These are phyloP conservation scores for Macropis europaea DNA, from an alignment of 2,888 invertebrate genomes.

Conservation along the genomic window DNA sequence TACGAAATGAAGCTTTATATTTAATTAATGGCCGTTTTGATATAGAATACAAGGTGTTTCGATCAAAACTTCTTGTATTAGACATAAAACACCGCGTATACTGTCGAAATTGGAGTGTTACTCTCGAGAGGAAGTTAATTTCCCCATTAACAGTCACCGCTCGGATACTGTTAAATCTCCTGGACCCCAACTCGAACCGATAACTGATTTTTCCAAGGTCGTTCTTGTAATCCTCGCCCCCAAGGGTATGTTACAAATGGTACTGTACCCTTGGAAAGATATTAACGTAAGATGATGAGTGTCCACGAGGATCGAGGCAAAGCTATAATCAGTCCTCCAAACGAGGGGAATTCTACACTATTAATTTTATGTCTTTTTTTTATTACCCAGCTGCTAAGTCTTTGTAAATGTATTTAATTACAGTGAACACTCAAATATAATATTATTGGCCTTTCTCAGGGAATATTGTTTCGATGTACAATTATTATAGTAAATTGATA, in stretches of 20 bases:
- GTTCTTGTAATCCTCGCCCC: constrained; percentile 54
- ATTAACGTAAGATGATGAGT: constrained; percentile 63
- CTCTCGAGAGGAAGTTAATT: constrained; percentile 35
- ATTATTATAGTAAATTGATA: too few relatives aligned
- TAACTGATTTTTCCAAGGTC: constrained; percentile 60
- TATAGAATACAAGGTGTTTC: too few relatives aligned
- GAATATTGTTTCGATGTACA: too few relatives aligned
- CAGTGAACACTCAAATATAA: too few relatives aligned
- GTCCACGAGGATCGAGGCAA: constrained; percentile 20
- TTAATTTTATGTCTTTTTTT: neutral
- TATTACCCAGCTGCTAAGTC: too few relatives aligned
- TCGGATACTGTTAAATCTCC: constrained; percentile 41
- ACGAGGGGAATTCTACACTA: constrained; percentile 1
- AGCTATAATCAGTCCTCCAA: constrained; percentile 2
- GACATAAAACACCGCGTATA: too few relatives aligned
- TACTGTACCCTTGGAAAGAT: constrained; percentile 54
- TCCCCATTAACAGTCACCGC: constrained; percentile 44
- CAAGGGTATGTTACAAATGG: constrained; percentile 49
- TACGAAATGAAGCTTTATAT: too few relatives aligned
- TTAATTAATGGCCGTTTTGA: too few relatives aligned
- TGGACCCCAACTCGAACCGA: constrained; percentile 35
- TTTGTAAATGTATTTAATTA: too few relatives aligned
- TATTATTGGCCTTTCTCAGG: too few relatives aligned
- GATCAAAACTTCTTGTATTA: too few relatives aligned
- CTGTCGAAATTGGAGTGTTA: too few relatives aligned